Conservation (phyloP, 1,140 invertebrate genomes). For the Apis dorsata region DNA sequence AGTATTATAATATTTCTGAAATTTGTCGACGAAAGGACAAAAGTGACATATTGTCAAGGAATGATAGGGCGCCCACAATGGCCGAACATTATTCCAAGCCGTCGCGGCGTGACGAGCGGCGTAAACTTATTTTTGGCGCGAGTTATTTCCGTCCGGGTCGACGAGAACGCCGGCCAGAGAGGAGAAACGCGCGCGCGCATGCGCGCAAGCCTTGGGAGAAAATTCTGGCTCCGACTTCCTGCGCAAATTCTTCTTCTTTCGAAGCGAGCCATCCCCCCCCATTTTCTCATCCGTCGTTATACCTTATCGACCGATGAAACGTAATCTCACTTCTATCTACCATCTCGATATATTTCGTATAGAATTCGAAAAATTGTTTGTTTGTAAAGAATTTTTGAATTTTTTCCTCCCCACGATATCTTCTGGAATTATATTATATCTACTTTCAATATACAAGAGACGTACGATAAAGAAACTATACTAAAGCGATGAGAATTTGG, state of each 20-base stretch:
- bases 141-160: conserved; percentile 72
- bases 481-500: background rate
- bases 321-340: too few relatives aligned
- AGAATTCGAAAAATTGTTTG: too few relatives aligned
- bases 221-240: conserved; percentile 39
- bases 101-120: conserved; percentile 70
- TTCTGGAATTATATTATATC: too few relatives aligned
- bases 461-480: background rate
- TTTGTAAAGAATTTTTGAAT: too few relatives aligned
- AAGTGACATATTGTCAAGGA: background rate
- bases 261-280: background rate
- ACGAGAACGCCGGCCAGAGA: conserved; percentile 55
- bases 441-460: background rate
- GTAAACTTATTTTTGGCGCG: conserved; percentile 74
- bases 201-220: conserved; percentile 22
- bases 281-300: too few relatives aligned
- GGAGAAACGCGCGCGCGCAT: conserved; percentile 25
- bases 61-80: conserved; percentile 37
- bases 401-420: too few relatives aligned
- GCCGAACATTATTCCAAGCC: conserved; percentile 71
- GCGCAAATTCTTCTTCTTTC: background rate
- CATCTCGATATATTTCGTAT: too few relatives aligned
- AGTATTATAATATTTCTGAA: background rate
- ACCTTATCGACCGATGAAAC: background rate
- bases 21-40: background rate